Conservation (phyloP, 2,113 vertebrate genomes). For the Acanthisitta chloris region DNA sequence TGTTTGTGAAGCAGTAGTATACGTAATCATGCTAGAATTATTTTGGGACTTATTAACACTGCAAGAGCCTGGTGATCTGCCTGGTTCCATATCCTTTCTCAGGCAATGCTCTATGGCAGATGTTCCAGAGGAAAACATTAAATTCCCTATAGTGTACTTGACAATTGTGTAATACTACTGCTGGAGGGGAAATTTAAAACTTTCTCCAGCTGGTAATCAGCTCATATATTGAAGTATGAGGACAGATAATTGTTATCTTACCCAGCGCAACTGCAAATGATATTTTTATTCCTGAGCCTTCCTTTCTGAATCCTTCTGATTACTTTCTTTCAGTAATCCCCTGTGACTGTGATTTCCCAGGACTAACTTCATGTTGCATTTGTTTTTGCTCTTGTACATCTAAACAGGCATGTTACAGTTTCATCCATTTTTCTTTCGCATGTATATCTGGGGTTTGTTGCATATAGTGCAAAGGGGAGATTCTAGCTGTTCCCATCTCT, state of each 20-base stretch:
- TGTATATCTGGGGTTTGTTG: not conserved
- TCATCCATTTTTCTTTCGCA: not conserved
- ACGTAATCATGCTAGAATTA: not conserved
- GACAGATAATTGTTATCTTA: slow-evolving; percentile 33
- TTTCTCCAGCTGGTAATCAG: slow-evolving; percentile 44
- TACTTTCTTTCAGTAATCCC: not conserved
- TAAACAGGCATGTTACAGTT: not conserved
- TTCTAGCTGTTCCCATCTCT: not conserved
- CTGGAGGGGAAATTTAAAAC: slow-evolving; percentile 37
- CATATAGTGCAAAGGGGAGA: not conserved
- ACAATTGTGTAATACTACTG: slow-evolving; percentile 28
- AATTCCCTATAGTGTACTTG: slow-evolving; percentile 30
- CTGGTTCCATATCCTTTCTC: slow-evolving; percentile 29
- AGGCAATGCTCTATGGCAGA: slow-evolving; percentile 26
- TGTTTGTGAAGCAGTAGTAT: not conserved
- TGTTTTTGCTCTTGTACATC: not conserved
- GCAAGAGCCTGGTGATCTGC: not conserved
- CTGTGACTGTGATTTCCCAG: not conserved
- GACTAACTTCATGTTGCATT: not conserved
- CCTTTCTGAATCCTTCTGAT: not conserved
- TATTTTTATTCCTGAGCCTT: slow-evolving; percentile 21
- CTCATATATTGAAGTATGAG: slow-evolving; percentile 27
- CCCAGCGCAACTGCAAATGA: not conserved
- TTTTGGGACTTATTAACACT: not conserved
- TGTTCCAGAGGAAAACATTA: slow-evolving; percentile 45